Percentiles rank a stretch among this genome's conserved stretches.
Conservation (phyloP, 2,113 vertebrate species). For the Calyptomena viridis region DNA sequence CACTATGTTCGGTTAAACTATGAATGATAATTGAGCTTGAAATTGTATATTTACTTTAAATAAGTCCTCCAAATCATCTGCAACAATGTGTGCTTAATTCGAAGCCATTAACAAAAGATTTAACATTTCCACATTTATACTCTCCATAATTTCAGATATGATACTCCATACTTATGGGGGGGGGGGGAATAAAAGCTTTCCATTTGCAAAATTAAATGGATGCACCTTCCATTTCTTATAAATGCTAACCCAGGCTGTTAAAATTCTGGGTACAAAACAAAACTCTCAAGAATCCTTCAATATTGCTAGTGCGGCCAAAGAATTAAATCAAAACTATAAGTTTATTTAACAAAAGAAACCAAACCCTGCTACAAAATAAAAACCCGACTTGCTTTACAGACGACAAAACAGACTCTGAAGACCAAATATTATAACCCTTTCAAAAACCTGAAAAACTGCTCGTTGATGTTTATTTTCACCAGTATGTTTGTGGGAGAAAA, state of each 20-base stretch:
- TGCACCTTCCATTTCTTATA: not conserved
- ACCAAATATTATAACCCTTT: not conserved
- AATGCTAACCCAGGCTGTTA: not conserved
- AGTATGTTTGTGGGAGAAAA: not conserved
- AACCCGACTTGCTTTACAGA: not conserved
- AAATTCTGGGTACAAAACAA: not conserved
- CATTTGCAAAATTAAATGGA: not conserved
- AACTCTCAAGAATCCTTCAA: not conserved
- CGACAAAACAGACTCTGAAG: not conserved
- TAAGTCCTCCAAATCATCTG: slow-evolving; percentile 70
- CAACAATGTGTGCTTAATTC: slow-evolving; percentile 68
- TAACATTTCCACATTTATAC: slow-evolving; percentile 70
- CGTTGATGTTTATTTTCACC: not conserved
- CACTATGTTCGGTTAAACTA: slow-evolving; percentile 56
- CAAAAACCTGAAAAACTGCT: not conserved
- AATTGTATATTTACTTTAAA: slow-evolving; percentile 79
- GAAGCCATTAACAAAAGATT: slow-evolving; percentile 67
- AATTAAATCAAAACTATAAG: not conserved
- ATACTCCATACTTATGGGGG: not conserved
- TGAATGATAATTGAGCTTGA: slow-evolving; percentile 77
- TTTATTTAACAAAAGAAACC: not conserved
- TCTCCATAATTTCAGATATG: slow-evolving; percentile 61
- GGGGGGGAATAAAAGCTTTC: not conserved
- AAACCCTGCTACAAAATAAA: not conserved
- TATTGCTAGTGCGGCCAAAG: not conserved